Conservation (phyloP, 2,113 vertebrate genomes). For the Ploceus nigricollis region DNA sequence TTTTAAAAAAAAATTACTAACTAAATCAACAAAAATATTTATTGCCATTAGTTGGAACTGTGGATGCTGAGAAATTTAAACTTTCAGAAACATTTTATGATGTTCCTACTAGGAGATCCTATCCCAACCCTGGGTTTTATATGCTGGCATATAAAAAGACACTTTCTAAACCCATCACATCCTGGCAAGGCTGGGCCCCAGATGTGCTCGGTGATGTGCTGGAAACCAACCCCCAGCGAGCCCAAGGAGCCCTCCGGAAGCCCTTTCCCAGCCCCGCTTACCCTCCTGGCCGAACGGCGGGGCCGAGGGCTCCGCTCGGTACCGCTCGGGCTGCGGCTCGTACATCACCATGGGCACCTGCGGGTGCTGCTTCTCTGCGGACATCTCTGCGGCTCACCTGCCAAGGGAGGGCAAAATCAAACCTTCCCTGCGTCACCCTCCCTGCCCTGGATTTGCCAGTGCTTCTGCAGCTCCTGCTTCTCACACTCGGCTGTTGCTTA, state of each 20-base stretch:
- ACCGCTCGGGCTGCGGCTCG: rapidly evolving
- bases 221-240: rapidly evolving
- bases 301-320: neutral
- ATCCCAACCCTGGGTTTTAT: neutral
- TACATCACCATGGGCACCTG: conserved; percentile 16
- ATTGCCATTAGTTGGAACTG: neutral
- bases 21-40: neutral
- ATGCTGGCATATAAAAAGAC: neutral
- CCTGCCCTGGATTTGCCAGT: rapidly evolving
- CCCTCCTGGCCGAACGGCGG: neutral
- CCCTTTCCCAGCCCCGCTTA: neutral
- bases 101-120: neutral
- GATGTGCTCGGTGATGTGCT: rapidly evolving
- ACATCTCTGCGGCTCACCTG: conserved; percentile 9
- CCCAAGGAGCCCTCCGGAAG: rapidly evolving
- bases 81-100: neutral
- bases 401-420: neutral
- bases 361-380: neutral
- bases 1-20: neutral
- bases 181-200: neutral
- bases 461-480: neutral
- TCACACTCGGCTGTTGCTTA: neutral
- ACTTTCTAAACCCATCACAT: rapidly evolving
- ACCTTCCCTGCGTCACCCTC: neutral
- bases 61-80: neutral